These are phyloP conservation scores for Heloderma charlesbogerti DNA, from an alignment of 2,113 vertebrate genomes.

Conservation along the genomic window DNA sequence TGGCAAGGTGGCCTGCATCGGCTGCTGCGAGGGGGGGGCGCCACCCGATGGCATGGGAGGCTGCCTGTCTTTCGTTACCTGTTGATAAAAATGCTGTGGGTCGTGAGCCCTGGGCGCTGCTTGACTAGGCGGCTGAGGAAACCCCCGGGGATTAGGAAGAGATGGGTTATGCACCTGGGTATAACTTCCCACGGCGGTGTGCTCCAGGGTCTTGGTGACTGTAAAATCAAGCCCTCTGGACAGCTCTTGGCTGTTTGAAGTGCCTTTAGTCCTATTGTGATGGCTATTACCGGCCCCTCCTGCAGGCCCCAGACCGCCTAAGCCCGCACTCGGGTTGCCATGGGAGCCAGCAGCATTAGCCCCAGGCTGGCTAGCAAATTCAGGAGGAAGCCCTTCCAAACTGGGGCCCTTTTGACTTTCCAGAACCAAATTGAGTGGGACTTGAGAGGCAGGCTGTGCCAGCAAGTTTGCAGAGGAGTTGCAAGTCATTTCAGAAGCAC, in stretches of 20 bases:
- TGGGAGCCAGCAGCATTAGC: conserved; percentile 53
- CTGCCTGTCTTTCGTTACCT: conserved; percentile 90
- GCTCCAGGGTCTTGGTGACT: conserved; percentile 77
- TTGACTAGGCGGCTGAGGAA: conserved; percentile 51
- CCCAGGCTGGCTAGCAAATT: conserved; percentile 65
- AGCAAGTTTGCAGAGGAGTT: conserved; percentile 61
- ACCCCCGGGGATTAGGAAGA: conserved; percentile 52
- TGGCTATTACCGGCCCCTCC: conserved; percentile 16
- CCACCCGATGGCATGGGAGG: conserved; percentile 68
- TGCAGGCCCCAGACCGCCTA: not conserved
- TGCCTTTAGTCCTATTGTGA: not conserved
- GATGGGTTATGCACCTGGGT: conserved; percentile 50
- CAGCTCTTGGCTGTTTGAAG: conserved; percentile 39
- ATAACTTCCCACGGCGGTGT: conserved; percentile 51
- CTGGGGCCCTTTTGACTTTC: conserved; percentile 72
- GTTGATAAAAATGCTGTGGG: conserved; percentile 88
- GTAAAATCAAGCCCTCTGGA: conserved; percentile 86
- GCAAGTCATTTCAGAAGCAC: conserved; percentile 65
- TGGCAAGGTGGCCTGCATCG: conserved; percentile 37
- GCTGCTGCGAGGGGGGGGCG: conserved; percentile 53
- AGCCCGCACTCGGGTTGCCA: conserved; percentile 23
- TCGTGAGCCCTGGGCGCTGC: conserved; percentile 68
- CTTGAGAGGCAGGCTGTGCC: conserved; percentile 61
- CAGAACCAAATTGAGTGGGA: conserved; percentile 79
- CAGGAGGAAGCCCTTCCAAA: conserved; percentile 64